phyloP scores from a whole-genome alignment of 2,797 vertebrate species.

The Rhinogobio ventralis region DNA sequence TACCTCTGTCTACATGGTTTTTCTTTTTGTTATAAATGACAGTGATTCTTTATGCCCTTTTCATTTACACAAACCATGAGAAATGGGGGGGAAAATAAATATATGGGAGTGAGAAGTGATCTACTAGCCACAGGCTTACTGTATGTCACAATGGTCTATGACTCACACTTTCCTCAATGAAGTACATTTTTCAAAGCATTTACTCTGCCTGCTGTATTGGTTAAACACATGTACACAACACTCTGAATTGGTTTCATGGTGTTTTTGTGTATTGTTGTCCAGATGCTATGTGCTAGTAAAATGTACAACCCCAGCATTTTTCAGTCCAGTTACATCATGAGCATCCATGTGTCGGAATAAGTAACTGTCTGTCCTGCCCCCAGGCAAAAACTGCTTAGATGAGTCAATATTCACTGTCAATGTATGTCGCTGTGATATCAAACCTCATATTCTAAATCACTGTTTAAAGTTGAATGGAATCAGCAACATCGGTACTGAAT shows the following conservation, averaged over 20 bases:
- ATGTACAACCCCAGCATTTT: conserved; percentile 25
- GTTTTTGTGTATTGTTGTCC: not conserved
- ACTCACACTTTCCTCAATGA: not conserved
- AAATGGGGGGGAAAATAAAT: not conserved
- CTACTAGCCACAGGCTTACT: not conserved
- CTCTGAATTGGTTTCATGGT: not conserved
- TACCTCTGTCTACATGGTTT: not conserved
- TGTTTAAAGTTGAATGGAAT: not conserved
- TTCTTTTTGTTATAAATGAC: not conserved
- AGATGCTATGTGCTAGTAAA: conserved; percentile 8
- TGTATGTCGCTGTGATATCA: conserved; percentile 37
- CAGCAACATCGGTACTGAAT: not conserved
- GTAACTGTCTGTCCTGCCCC: conserved; percentile 39
- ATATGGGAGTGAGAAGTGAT: not conserved
- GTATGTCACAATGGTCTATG: not conserved
- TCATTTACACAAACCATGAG: not conserved
- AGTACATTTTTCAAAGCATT: not conserved
- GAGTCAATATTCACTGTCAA: conserved; percentile 46
- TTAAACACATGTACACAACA: not conserved
- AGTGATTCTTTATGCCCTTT: not conserved
- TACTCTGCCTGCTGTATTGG: not conserved
- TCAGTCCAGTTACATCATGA: conserved; percentile 19
- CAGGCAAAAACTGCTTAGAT: conserved; percentile 16
- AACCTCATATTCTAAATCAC: conserved; percentile 18
- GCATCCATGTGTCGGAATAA: conserved; percentile 28